Evolutionary conservation across 2,888 invertebrate genomes (phyloP).

Genomic region (Agrotis segetum): DNA sequence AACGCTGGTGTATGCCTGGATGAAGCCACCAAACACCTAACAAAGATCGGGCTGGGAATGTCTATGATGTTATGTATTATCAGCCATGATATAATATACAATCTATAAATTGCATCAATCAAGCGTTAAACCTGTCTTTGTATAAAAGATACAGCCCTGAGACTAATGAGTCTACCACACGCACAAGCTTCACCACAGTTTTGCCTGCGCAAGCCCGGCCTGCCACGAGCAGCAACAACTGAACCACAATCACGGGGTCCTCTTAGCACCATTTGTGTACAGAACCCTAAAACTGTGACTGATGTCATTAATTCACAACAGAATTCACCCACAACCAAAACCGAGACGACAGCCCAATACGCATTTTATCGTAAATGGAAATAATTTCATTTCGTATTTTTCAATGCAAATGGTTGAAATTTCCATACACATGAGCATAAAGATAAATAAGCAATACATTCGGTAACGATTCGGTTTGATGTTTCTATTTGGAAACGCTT

Average conservation of each 20-base stretch:
- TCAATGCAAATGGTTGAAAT: constrained; percentile 26
- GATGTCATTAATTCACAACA: constrained; percentile 12
- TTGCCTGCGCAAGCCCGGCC: too few species aligned
- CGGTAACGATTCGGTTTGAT: constrained; percentile 17
- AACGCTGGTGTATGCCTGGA: too few species aligned
- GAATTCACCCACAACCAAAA: neutral
- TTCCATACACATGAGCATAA: constrained; percentile 41
- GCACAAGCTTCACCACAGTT: too few species aligned
- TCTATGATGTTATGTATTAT: too few species aligned
- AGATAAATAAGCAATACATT: constrained; percentile 40
- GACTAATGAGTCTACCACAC: too few species aligned
- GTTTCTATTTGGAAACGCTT: constrained; percentile 21
- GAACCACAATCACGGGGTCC: neutral
- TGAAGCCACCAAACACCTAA: too few species aligned
- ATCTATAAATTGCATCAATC: too few species aligned
- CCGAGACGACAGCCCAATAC: constrained; percentile 4
- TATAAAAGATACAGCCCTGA: neutral
- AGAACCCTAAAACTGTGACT: constrained; percentile 16
- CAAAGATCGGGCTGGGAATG: too few species aligned
- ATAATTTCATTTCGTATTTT: constrained; percentile 35
- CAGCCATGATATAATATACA: too few species aligned
- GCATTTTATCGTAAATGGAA: constrained; percentile 28
- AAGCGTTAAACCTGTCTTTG: neutral
- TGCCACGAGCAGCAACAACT: too few species aligned
- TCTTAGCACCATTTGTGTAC: neutral